Base-by-base conservation (phyloP, 1,140 invertebrate genomes). In the Arctopsyche grandis region DNA sequence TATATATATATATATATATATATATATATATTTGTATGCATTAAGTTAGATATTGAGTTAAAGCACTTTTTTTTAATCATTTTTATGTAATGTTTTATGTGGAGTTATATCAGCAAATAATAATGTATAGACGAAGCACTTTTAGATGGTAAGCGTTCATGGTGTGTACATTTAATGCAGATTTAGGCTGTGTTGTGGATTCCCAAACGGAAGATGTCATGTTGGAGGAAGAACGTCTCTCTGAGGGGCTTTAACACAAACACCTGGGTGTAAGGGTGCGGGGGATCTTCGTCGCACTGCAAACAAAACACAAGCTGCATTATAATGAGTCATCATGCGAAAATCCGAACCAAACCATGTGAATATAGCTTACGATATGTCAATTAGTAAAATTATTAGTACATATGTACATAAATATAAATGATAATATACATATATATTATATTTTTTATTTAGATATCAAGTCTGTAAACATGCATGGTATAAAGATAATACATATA, bases 221-320 rank as follows among this genome's bases (percentile, higher is more conserved):
- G 96, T 85, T 96, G 95, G 84, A 96, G 93, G 87, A 93, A 97
- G 89, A 95, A 98, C 74, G 93, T 93, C 80, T 91, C 93, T 84
- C 91, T 93, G 83, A 94, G 87, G 77, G 94, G 94, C 89, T 97
- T 97, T 84, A 98, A 88, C 79, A 97, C 93, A 88, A 98, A 98
- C 71, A 93, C 91, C 88, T 98, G 96, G 79, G 93, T 94, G 87
- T 94, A 98, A 70, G 94, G 93, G 86, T 97, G 96, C 83, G 95
- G 95, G 81, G 94, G 96, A 89, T 98, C 96, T 79, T 97, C 95
- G 86, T 98, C 96, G 85, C 95, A 94, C 95, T 97, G 90, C 21
- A 93, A 93, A 80, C 70, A 84, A 83, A 81, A 38, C 29, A 38
- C 1, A 38, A 38, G 7, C 29, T 38, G 29, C 7, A 38, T 38